Evolutionary conservation across 2,888 invertebrate species (phyloP).

Genomic region (Diaprepes abbreviatus): DNA sequence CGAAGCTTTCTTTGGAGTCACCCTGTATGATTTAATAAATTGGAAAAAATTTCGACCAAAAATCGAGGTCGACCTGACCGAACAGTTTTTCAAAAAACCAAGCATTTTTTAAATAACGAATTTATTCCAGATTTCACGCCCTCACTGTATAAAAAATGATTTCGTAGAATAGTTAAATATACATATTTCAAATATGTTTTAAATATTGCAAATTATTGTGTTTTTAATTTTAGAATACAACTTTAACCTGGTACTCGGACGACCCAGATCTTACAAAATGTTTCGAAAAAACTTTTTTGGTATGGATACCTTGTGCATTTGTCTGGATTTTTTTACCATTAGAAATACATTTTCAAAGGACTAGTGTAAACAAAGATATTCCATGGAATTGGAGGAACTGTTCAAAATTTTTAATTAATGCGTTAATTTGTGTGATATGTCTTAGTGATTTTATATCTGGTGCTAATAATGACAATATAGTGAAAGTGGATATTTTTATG

Average conservation of each 20-base stretch:
- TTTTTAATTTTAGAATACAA: constrained; percentile 75
- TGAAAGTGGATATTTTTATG: constrained; percentile 80
- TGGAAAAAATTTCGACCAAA: no score
- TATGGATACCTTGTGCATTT: constrained; percentile 88
- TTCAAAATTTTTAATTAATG: constrained; percentile 75
- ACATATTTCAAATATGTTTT: no score
- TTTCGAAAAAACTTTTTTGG: constrained; percentile 87
- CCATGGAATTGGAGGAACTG: constrained; percentile 80
- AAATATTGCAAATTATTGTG: not conserved
- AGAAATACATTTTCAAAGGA: constrained; percentile 78
- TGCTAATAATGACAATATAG: constrained; percentile 69
- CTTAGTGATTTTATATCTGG: constrained; percentile 69
- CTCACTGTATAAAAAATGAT: no score
- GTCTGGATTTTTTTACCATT: constrained; percentile 80
- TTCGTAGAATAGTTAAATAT: no score
- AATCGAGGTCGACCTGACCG: no score
- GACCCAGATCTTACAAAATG: constrained; percentile 87
- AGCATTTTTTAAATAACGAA: no score
- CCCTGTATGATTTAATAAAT: no score
- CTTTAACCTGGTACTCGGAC: constrained; percentile 81
- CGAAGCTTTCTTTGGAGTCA: no score
- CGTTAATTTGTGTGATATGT: constrained; percentile 74
- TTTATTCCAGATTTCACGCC: no score
- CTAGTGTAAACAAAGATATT: constrained; percentile 79
- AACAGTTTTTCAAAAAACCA: no score